Evolutionary conservation across 2,113 vertebrate species (phyloP).

Genomic region (Rhinogobius similis): DNA sequence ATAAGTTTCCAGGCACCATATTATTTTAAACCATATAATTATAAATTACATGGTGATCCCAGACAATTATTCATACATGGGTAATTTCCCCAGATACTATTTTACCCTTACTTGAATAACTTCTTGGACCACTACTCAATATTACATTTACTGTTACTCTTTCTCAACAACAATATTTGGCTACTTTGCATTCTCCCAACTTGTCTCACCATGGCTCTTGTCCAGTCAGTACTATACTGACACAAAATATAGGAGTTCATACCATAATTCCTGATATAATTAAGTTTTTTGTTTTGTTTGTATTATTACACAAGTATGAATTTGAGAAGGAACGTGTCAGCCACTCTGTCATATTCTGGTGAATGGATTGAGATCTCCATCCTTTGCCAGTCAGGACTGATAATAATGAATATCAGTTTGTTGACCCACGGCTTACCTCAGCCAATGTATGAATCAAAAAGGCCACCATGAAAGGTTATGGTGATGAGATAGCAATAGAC

Average conservation of each 20-base stretch:
- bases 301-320: not conserved
- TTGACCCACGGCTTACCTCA: constrained; percentile 24
- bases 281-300: constrained; percentile 12
- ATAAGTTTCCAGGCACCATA: too few species aligned
- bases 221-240: not conserved
- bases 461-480: constrained; percentile 69
- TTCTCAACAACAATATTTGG: too few species aligned
- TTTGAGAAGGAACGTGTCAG: not conserved
- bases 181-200: not conserved
- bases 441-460: constrained; percentile 54
- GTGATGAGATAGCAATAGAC: constrained; percentile 65
- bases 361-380: constrained; percentile 48
- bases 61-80: too few species aligned
- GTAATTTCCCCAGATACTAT: too few species aligned
- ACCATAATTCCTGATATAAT: too few species aligned
- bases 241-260: constrained; percentile 10
- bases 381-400: constrained; percentile 23
- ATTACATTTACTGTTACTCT: too few species aligned
- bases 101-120: too few species aligned
- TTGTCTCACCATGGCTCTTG: not conserved
- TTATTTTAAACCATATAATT: too few species aligned
- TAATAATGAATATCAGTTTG: constrained; percentile 20
- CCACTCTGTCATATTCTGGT: constrained; percentile 7
- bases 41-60: too few species aligned
- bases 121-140: too few species aligned